A percentile compares a stretch with the other conserved stretches of the same genome.
Conservation (phyloP, 2,888 invertebrate species). For the Cheilosia scutellata region DNA sequence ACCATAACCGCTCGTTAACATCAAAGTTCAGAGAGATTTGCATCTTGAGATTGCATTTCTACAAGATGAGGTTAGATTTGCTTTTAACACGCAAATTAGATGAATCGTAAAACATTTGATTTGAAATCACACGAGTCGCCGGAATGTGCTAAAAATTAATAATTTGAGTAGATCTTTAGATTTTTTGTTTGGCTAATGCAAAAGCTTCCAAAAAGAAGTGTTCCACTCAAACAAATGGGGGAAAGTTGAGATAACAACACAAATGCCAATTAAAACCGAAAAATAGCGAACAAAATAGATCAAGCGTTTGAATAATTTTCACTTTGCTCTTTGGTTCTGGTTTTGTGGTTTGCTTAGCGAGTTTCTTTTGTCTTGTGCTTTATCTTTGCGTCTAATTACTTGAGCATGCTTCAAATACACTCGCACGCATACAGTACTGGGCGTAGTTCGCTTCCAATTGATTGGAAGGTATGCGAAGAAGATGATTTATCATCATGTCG, state of each 20-base stretch:
- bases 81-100: neutral
- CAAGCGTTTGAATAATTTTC: slow-evolving; percentile 66
- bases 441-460: slow-evolving; percentile 48
- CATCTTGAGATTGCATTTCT: slow-evolving; percentile 8
- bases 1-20: slow-evolving; percentile 18
- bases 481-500: slow-evolving; percentile 56
- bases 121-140: neutral
- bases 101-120: neutral
- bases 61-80: neutral
- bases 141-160: neutral
- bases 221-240: neutral
- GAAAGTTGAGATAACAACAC: slow-evolving; percentile 46
- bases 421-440: slow-evolving; percentile 9
- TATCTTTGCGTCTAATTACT: slow-evolving; percentile 47
- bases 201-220: neutral
- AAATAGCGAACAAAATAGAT: slow-evolving; percentile 27
- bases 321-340: slow-evolving; percentile 31
- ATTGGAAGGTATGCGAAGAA: slow-evolving; percentile 27
- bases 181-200: neutral
- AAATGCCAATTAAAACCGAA: slow-evolving; percentile 60
- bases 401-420: slow-evolving; percentile 35
- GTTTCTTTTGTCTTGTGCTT: slow-evolving; percentile 24
- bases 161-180: neutral
- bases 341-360: slow-evolving; percentile 16
- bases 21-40: slow-evolving; percentile 22